These are phyloP conservation scores for Manduca sexta DNA, from an alignment of 1,140 invertebrate species.

Conservation along the genomic window DNA sequence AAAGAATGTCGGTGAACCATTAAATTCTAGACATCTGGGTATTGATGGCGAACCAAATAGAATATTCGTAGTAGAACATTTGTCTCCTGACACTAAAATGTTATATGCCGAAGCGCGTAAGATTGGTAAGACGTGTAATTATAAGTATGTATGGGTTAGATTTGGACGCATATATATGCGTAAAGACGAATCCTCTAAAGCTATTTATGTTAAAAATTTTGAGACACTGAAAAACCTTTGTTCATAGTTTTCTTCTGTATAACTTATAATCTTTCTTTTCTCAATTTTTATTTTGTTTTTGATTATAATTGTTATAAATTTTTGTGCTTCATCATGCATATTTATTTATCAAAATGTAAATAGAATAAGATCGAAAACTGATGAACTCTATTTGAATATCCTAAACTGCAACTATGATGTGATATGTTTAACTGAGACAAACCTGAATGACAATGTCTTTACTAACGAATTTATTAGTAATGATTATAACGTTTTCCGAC, in stretches of 20 bases:
- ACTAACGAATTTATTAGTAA: slow-evolving; percentile 15
- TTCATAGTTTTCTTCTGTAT: not conserved
- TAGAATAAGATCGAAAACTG: slow-evolving; percentile 14
- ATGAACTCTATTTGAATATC: slow-evolving; percentile 13
- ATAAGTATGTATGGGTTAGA: not conserved
- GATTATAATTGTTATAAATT: not conserved
- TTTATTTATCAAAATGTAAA: slow-evolving; percentile 22
- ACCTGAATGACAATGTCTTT: slow-evolving; percentile 14
- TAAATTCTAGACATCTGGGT: not conserved
- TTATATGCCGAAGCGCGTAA: not conserved
- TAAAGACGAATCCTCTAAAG: not conserved
- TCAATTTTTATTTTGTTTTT: not conserved
- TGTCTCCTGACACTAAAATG: not conserved
- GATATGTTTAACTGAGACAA: slow-evolving; percentile 19
- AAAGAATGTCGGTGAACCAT: not conserved
- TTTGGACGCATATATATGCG: not conserved
- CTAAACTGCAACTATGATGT: slow-evolving; percentile 19
- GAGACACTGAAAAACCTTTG: not conserved
- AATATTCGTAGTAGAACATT: not conserved
- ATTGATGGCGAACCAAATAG: not conserved
- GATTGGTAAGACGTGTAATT: not conserved
- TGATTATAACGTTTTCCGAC: slow-evolving; percentile 14
- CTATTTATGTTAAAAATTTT: not conserved
- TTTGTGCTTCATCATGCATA: not conserved
- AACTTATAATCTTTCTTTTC: not conserved